Evolutionary conservation across 1,140 invertebrate genomes (phyloP), one percentile per base, ranked within the genome.

Genomic region (Drosophila neocordata): DNA sequence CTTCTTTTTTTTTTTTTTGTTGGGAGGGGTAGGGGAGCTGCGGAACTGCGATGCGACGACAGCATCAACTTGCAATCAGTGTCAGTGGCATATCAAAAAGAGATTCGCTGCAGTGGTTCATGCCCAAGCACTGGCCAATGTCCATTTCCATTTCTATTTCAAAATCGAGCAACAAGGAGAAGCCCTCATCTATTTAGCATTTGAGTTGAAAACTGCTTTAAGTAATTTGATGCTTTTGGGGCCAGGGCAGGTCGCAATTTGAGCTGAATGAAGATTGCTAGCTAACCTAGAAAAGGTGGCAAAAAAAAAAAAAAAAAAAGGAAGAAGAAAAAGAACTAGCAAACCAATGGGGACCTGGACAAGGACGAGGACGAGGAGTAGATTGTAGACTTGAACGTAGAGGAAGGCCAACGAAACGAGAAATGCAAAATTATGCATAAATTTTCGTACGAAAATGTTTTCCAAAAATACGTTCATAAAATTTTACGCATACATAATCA

Each of bases 401-500:
- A 58, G 13, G 34, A 38, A 22, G 38, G 6, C 58, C 48, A 61
- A 61, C 58, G 41, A 61, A 61, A 61, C 48, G 48, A 63, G 55
- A 56, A 65, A 65, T 65, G 62, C 62, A 65, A 65, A 65, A 65
- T 65, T 65, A 65, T 65, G 62, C 62, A 65, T 65, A 65, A 53
- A 65, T 65, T 65, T 65, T 56, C 27, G 51, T 65, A 65, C 53
- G 62, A 53, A 53, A 56, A 53, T 53, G 51, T 35, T 52, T 56
- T 56, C 53, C 24, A 48, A 65, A 65, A 65, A 65, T 65, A 65
- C 62, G 51, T 65, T 65, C 62, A 65, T 65, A 65, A 65, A 65
- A 65, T 56, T 65, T 65, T 65, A 65, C 62, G 62, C 62, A 65
- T 65, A 56, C 62, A 65, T 65, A 65, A 65, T 65, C 62, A 65